Conservation (phyloP, 2,797 vertebrate genomes). For the Capromys pilorides region DNA sequence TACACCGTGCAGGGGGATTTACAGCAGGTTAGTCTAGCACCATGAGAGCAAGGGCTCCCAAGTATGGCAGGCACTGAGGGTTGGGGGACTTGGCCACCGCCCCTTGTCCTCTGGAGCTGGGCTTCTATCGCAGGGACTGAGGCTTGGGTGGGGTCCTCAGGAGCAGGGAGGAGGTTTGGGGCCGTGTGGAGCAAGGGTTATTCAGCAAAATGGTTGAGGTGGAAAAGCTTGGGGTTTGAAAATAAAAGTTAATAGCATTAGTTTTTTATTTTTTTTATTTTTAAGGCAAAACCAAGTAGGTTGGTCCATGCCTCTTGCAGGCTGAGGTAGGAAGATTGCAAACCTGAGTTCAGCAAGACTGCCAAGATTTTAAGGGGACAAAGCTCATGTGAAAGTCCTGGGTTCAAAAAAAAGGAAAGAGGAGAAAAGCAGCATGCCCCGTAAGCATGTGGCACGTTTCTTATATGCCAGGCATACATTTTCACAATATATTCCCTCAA, state of each 20-base stretch:
- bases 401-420: not conserved
- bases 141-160: not conserved
- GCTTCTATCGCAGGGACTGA: not conserved
- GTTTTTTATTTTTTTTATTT: no score
- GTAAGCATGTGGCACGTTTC: not conserved
- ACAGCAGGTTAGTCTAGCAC: not conserved
- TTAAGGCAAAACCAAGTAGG: not conserved
- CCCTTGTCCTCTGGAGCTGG: not conserved
- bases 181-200: not conserved
- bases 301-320: not conserved
- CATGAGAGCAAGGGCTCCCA: not conserved
- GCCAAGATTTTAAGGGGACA: not conserved
- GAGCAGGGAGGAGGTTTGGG: not conserved
- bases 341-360: not conserved
- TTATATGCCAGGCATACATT: not conserved
- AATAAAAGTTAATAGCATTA: not conserved
- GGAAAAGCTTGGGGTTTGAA: not conserved
- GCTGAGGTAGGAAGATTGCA: not conserved
- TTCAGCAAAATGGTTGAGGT: not conserved
- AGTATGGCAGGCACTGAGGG: not conserved
- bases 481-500: not conserved
- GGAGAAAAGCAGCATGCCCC: not conserved
- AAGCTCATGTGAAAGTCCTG: not conserved
- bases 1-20: accelerated
- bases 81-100: not conserved